Evolutionary conservation across 2,888 invertebrate genomes (phyloP), one percentile per base, ranked within the genome.

Genomic region (Eupithecia insigniata): DNA sequence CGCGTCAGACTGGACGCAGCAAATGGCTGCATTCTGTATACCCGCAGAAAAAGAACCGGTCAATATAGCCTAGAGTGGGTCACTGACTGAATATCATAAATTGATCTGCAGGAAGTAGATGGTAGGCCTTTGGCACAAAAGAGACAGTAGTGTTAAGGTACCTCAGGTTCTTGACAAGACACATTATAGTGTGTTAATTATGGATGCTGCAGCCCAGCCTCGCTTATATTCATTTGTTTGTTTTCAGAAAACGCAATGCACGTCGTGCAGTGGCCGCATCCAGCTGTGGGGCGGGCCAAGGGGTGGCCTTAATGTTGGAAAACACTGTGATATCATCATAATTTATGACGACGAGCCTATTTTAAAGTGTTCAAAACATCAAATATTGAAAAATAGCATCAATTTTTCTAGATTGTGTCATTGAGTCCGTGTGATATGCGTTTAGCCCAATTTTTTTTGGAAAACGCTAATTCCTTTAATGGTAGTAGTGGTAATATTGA

Each of bases 261-360:
- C 98, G 97, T 88, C 96, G 96, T 78, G 98, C 96, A n/a, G 95
- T 99, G 83, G 99, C 98, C 4, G 97, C 98, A 0, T 99, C 99
- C 0, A 99, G 98, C 85, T 99, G 99, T 87, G 99, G 99, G 22
- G 99, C 99, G 28, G 99, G 99, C 8, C 99, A 99, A 93, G 99
- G 99, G 51, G 97, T 99, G 80, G 99, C 99, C 22, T 82, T 99
- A 7, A 93, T 99, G 84, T 87, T 99, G 69, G 99, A 99, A n/a
- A 93, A 94, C 95, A 66, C 84, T 96, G 76, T 96, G 90, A 95
- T 81, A 26, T 58, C 14, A 22, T 51, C 12, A 51, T 3, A n/a
- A 7, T 26, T 51, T 51, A 22, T 55, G 26, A 55, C 6, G 43
- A 43, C 14, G 55, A 26, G 55, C 14, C 4, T 12, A 55, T 55